Base-by-base conservation (phyloP, 2,113 vertebrate genomes). In the Hystrix cristata region DNA sequence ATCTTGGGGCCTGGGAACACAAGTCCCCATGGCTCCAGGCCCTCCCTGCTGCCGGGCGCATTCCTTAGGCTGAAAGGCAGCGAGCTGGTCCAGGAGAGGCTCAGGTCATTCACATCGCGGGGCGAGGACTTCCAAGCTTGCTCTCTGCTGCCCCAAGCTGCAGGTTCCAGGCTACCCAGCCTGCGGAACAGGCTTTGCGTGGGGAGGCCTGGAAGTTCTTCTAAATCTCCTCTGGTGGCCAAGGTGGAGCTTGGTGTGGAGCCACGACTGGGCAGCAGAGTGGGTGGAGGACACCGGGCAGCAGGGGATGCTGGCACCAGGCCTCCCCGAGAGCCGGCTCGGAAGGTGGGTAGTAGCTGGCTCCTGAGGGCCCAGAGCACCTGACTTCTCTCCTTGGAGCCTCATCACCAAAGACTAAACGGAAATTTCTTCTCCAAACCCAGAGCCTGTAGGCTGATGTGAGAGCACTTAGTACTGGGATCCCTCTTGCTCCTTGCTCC, bases 161-260 rank as follows among this genome's bases (percentile, higher is more conserved):
- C 55, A 10, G 57, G 31, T 18, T 21, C 13, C 76, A 3, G 7
- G 72, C 60, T 29, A 19, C 21, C 4, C 38, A 1, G 29, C 34
- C 3, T 21, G 11, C 62, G 0, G 6, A 25, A 6, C 29, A 21
- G 15, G n/a, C 29, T 38, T 2, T 38, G 38, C 38, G 38, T 11
- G 14, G 21, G 0, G 0, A 0, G 13, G 48, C 34, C n/a, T 0
- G 0, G 59, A 29, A 18, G 57, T 67, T 11, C 29, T 43, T 43
- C 48, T 80, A 19, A 69, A 19, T 38, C 34, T 67, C 34, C 19
- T 62, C 15, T 19, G 34, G 67, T 69, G 67, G 34, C 1, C 8
- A 2, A 0, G 18, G 55, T 5, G 0, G 13, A 21, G 79, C 55
- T 59, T 19, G 38, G 81, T 16, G 43, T 10, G 13, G 38, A 51